Conservation (phyloP, 2,888 invertebrate genomes). For the Dicroscelio sp. region DNA sequence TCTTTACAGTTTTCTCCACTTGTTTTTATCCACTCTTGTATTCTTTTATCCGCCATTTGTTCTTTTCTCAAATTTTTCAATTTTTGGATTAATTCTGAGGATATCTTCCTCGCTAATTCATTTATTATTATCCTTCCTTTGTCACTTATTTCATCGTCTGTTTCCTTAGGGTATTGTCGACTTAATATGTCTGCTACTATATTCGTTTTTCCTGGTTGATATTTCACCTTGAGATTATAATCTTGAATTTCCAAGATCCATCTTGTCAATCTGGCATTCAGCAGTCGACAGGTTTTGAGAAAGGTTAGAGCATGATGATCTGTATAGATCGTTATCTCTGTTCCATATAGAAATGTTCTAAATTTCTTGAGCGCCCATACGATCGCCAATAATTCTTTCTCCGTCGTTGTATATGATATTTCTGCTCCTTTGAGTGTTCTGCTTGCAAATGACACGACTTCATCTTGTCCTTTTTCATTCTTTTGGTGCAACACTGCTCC, state of each 20-base stretch:
- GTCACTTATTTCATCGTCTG: no score
- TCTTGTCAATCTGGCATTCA: constrained; percentile 66
- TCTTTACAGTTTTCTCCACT: not conserved
- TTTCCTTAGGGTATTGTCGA: constrained; percentile 33
- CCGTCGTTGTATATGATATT: no score
- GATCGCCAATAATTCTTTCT: constrained; percentile 85
- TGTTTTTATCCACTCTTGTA: no score
- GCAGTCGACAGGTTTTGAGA: constrained; percentile 77
- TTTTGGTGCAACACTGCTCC: constrained; percentile 48
- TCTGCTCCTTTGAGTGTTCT: constrained; percentile 73
- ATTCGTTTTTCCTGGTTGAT: constrained; percentile 80
- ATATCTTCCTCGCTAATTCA: not conserved
- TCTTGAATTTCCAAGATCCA: constrained; percentile 20
- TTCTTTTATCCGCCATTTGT: not conserved
- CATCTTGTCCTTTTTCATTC: constrained; percentile 3
- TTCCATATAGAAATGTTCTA: constrained; percentile 84
- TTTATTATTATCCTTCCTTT: not conserved
- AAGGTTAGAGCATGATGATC: constrained; percentile 86
- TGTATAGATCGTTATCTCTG: constrained; percentile 77
- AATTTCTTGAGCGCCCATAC: constrained; percentile 84
- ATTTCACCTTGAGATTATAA: not conserved
- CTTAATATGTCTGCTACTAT: constrained; percentile 84
- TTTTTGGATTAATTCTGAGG: not conserved
- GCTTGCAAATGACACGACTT: constrained; percentile 82
- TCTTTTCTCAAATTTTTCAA: not conserved